Percentiles rank a stretch among this genome's conserved stretches.
phyloP scores from a whole-genome alignment of 2,113 vertebrate genomes.

The Mustela lutreola region DNA sequence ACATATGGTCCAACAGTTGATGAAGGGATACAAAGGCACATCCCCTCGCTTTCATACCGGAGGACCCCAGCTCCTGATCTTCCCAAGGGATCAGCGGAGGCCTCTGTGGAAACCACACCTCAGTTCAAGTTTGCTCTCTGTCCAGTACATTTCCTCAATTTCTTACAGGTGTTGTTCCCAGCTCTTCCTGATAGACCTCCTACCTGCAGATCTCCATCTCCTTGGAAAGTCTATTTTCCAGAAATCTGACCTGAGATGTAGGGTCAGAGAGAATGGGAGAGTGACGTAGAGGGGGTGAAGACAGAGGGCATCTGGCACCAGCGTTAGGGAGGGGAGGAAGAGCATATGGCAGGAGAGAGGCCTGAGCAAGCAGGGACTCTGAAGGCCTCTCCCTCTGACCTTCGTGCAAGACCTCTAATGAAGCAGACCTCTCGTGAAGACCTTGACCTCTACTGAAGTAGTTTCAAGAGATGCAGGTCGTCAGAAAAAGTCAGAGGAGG shows the following conservation, averaged over 20 bases:
- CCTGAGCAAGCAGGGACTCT: accelerated
- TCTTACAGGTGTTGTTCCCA: not conserved
- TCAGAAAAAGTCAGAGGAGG: not conserved
- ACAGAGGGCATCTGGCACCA: not conserved
- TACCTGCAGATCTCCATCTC: not conserved
- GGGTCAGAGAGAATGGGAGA: not conserved
- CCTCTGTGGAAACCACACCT: not conserved
- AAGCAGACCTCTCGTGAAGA: not conserved
- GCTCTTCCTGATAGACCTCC: not conserved
- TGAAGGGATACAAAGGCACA: not conserved
- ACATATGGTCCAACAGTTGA: not conserved
- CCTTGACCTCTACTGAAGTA: not conserved
- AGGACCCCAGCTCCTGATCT: not conserved
- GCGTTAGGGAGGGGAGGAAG: not conserved
- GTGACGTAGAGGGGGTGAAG: not conserved
- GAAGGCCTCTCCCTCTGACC: not conserved
- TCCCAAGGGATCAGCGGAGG: not conserved
- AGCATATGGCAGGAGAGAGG: not conserved
- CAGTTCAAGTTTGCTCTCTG: not conserved
- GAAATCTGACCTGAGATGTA: not conserved
- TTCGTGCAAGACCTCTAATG: not conserved
- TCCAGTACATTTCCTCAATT: not conserved
- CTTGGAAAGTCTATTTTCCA: not conserved
- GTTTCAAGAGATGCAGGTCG: not conserved
- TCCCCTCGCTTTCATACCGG: not conserved